Conservation (phyloP, 2,797 vertebrate species). For the Meriones psammophilus region DNA sequence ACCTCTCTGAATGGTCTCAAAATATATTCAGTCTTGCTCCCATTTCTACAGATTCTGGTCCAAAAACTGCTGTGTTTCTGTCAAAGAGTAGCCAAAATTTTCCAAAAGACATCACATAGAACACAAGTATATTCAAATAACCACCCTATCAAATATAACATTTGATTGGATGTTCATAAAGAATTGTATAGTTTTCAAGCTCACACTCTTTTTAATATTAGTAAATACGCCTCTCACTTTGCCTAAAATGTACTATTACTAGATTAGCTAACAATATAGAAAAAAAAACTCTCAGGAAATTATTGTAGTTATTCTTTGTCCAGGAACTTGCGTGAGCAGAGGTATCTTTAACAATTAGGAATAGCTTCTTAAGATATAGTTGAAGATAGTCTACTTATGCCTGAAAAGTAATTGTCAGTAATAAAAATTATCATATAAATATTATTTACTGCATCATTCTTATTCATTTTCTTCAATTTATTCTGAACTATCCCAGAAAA, state of each 20-base stretch:
- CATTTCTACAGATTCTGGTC: neutral
- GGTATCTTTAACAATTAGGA: constrained; percentile 6
- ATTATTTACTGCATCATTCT: neutral
- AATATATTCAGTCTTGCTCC: neutral
- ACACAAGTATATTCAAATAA: constrained; percentile 23
- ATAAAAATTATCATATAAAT: constrained; percentile 8
- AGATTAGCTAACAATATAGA: neutral
- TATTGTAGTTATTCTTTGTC: constrained; percentile 4
- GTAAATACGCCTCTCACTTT: neutral
- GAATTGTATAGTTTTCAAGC: neutral
- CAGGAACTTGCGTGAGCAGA: neutral
- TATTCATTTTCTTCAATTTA: neutral
- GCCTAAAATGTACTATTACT: neutral
- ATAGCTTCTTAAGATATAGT: neutral
- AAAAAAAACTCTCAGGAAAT: neutral
- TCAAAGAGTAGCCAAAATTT: constrained; percentile 7
- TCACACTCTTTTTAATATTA: neutral
- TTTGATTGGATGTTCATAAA: constrained; percentile 13
- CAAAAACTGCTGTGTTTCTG: neutral
- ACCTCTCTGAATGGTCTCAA: constrained; percentile 1
- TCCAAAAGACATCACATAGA: constrained; percentile 39
- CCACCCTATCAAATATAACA: neutral
- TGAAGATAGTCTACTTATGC: neutral
- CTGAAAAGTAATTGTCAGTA: constrained; percentile 34
- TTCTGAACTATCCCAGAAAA: constrained; percentile 20